Conservation (phyloP, 2,888 invertebrate genomes). For the Lithosia quadra region DNA sequence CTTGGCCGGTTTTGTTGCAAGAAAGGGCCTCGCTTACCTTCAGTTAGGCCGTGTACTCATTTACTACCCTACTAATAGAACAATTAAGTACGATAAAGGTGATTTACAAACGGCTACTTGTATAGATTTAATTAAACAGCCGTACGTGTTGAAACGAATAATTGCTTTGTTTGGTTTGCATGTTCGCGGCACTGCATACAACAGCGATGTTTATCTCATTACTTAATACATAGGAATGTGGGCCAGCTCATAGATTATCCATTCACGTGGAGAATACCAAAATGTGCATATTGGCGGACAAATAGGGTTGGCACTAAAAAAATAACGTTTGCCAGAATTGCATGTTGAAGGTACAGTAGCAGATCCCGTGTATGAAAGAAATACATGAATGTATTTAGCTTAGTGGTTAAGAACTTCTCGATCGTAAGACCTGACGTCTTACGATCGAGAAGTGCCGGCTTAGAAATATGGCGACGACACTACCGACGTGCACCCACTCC, state of each 20-base stretch:
- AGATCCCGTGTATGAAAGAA: no score
- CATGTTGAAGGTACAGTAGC: no score
- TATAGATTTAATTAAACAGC: background rate
- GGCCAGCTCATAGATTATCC: background rate
- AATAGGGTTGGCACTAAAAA: background rate
- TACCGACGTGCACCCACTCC: no score
- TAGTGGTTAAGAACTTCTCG: no score
- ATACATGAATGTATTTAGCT: no score
- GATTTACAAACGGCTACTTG: background rate
- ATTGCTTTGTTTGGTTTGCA: background rate
- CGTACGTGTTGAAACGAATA: background rate
- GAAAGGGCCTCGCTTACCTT: no score
- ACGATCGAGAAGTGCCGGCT: no score
- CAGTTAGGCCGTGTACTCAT: no score
- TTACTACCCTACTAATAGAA: no score
- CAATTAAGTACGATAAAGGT: background rate
- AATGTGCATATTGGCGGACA: background rate
- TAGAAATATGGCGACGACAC: no score
- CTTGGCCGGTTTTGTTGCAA: background rate
- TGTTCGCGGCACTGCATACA: background rate
- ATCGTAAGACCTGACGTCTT: no score
- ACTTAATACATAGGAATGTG: conserved; percentile 6
- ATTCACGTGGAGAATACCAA: background rate
- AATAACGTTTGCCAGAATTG: background rate
- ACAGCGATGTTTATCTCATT: background rate